phyloP scores from a whole-genome alignment of 1,140 invertebrate species.

The Brachionus calyciflorus region DNA sequence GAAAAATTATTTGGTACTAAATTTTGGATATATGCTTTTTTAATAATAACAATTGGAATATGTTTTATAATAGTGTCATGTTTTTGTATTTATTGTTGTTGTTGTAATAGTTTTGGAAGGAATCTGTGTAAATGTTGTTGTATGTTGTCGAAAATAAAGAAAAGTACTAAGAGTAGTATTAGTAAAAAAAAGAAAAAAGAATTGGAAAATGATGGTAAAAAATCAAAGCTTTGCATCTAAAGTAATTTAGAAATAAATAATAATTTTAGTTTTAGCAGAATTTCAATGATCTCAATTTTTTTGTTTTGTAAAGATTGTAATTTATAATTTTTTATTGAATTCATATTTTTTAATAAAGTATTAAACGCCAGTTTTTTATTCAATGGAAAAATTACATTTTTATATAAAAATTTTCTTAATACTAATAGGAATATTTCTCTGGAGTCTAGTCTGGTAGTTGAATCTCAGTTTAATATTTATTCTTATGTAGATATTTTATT shows the following conservation, averaged over 20 bases:
- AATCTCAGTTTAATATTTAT: too few relatives aligned
- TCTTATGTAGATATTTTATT: too few relatives aligned
- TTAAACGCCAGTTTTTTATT: too few relatives aligned
- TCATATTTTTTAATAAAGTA: too few relatives aligned
- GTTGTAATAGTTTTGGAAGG: slow-evolving; percentile 22
- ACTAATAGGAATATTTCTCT: too few relatives aligned
- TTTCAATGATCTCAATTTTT: too few relatives aligned
- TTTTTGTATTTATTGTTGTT: slow-evolving; percentile 44
- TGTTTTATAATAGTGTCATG: slow-evolving; percentile 1
- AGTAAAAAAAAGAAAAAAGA: slow-evolving; percentile 43
- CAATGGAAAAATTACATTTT: too few relatives aligned
- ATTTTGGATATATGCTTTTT: slow-evolving; percentile 39
- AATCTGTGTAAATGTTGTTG: slow-evolving; percentile 11
- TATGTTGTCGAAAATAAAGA: slow-evolving; percentile 20
- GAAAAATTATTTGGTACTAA: slow-evolving; percentile 42
- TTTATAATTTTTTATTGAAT: neutral
- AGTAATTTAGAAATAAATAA: too few relatives aligned
- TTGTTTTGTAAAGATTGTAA: slow-evolving; percentile 6
- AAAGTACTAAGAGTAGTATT: neutral
- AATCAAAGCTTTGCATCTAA: neutral
- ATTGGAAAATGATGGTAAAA: neutral
- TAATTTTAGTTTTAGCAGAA: too few relatives aligned
- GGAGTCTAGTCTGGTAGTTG: too few relatives aligned
- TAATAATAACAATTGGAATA: neutral
- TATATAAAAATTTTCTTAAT: too few relatives aligned